Evolutionary conservation across 2,113 vertebrate genomes (phyloP).

Genomic region (Mus spicilegus): DNA sequence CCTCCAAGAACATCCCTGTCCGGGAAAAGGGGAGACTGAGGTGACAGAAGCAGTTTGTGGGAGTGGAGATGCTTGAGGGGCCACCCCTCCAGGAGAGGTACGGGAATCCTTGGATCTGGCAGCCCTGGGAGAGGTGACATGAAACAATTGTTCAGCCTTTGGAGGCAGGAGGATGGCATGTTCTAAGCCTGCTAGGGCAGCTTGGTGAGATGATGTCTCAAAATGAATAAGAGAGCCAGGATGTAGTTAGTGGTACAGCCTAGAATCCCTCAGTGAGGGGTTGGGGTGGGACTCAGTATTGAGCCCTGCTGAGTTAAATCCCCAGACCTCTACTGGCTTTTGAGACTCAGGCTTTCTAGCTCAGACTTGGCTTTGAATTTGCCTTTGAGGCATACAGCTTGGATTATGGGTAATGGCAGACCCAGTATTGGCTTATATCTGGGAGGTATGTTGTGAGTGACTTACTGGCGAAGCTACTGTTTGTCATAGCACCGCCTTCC

Average conservation of each 20-base stretch:
- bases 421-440: not conserved
- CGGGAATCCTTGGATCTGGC: not conserved
- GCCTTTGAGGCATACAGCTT: not conserved
- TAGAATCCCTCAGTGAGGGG: not conserved
- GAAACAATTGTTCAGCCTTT: not conserved
- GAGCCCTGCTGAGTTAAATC: not conserved
- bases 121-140: not conserved
- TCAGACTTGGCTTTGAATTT: not conserved
- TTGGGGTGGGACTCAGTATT: not conserved
- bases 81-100: not conserved
- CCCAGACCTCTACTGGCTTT: not conserved
- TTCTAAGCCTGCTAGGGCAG: not conserved
- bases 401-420: not conserved
- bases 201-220: not conserved
- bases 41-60: not conserved
- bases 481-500: too few relatives aligned
- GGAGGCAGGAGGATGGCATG: not conserved
- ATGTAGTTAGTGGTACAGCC: not conserved
- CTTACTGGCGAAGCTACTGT: not conserved
- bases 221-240: not conserved
- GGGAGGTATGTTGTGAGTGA: not conserved
- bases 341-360: not conserved
- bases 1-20: not conserved
- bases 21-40: not conserved
- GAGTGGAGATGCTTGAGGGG: not conserved